Evolutionary conservation across 2,797 vertebrate species (phyloP), one percentile per base, ranked within the genome.

Genomic region (Scolopax rusticola): DNA sequence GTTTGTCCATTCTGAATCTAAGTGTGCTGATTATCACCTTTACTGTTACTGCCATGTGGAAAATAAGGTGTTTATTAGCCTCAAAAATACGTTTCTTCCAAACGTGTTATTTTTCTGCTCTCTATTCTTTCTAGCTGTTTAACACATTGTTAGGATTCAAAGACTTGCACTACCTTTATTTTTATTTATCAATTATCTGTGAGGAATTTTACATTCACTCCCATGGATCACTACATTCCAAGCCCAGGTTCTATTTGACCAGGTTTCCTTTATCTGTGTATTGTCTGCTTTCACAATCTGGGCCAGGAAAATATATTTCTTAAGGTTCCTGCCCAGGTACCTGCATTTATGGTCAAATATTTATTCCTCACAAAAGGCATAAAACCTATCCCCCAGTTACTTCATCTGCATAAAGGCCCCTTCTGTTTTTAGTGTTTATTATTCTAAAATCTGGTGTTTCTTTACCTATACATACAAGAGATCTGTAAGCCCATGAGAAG

Each of bases 41-140:
- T 70, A 83, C 45, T 64, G 30, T 82, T 87, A 64, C 40, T 60
- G 61, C 40, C 47, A 74, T 1, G 0, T 50, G 68, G 82, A 95
- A 94, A 95, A 92, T 43, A 63, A 70, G 23, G 36, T 70, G 71
- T 70, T 93, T 87, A 93, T 76, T 70, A 85, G 20, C 28, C 12
- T 61, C 33, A 84, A 89, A 95, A 84, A 3, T 3, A 19, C 61
- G 18, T 69, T 84, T 68, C 60, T 83, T 89, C 30, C 40, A 77
- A 87, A 71, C 28, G 3, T 89, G 51, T 48, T 91, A 70, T 74
- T 89, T 89, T 87, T 59, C 4, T 60, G n/a, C 4, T 1, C 38
- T 65, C 25, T 53, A 11, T 48, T 74, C 19, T 48, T 87, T 89
- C 36, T 59, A 79, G 41, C 15, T 27, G n/a, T 69, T 87, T 74